Conservation (phyloP, 2,797 vertebrate species). For the Dallia pectoralis region DNA sequence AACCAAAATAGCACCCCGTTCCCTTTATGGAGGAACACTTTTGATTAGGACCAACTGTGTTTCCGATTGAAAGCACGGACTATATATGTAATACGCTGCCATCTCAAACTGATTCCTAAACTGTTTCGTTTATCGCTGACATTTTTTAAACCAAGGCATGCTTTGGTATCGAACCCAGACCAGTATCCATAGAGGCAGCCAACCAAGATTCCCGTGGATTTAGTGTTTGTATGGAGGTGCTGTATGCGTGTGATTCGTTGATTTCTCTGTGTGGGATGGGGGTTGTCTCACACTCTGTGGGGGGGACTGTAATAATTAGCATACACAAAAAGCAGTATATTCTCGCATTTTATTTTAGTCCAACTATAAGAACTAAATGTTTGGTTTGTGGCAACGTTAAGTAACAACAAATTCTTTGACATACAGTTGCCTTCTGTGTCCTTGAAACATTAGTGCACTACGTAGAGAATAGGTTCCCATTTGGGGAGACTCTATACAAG, state of each 20-base stretch:
- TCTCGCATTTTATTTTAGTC: neutral
- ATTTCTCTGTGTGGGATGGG: neutral
- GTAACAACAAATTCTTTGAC: neutral
- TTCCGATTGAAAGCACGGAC: neutral
- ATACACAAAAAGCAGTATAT: neutral
- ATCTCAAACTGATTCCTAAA: constrained; percentile 29
- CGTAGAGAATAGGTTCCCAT: neutral
- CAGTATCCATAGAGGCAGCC: constrained; percentile 31
- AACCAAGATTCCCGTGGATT: constrained; percentile 36
- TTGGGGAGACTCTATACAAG: neutral
- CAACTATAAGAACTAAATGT: neutral
- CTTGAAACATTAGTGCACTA: neutral
- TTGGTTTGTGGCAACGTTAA: neutral
- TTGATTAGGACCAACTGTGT: neutral
- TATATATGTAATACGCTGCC: neutral
- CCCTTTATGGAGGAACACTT: neutral
- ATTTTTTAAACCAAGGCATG: constrained; percentile 52
- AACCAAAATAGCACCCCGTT: neutral
- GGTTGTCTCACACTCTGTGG: neutral
- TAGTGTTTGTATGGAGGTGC: neutral
- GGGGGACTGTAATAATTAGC: neutral
- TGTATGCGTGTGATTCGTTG: neutral
- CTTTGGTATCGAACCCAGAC: constrained; percentile 32
- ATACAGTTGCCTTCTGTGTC: neutral
- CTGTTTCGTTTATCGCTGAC: constrained; percentile 55